Conservation (phyloP, 2,797 vertebrate genomes). For the Triplophysa yarkandensis region DNA sequence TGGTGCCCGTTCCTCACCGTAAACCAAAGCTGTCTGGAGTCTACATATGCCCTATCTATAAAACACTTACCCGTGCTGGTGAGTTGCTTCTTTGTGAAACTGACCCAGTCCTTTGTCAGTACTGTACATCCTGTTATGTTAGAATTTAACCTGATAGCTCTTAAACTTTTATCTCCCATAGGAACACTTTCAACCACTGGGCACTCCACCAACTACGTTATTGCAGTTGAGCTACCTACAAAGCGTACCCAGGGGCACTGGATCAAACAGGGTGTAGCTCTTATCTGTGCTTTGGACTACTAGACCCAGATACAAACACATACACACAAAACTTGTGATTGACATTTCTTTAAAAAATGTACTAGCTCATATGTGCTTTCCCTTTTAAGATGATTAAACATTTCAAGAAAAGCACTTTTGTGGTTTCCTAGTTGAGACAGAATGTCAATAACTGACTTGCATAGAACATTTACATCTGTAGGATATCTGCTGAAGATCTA, state of each 20-base stretch:
- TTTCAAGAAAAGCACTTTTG: conserved; percentile 4
- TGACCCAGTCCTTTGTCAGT: not conserved
- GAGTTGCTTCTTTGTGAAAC: conserved; percentile 14
- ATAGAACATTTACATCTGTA: no score
- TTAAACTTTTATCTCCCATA: conserved; percentile 57
- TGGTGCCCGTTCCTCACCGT: conserved; percentile 78
- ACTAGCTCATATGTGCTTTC: not conserved
- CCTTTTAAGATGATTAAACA: conserved; percentile 17
- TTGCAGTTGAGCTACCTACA: conserved; percentile 86
- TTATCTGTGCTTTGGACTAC: conserved; percentile 90
- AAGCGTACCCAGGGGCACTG: conserved; percentile 79
- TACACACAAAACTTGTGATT: conserved; percentile 3
- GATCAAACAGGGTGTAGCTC: conserved; percentile 89
- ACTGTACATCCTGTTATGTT: not conserved
- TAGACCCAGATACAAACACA: conserved; percentile 59
- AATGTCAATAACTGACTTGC: no score
- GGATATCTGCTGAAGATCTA: no score
- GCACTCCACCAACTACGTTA: conserved; percentile 89
- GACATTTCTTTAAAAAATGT: not conserved
- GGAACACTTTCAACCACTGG: conserved; percentile 87
- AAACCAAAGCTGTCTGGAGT: conserved; percentile 68
- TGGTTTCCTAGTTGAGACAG: conserved; percentile 15
- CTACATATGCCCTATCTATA: conserved; percentile 91
- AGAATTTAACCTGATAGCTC: not conserved
- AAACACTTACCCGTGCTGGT: conserved; percentile 89